Evolutionary conservation across 2,888 invertebrate genomes (phyloP).

Genomic region (Sesia bembeciformis): DNA sequence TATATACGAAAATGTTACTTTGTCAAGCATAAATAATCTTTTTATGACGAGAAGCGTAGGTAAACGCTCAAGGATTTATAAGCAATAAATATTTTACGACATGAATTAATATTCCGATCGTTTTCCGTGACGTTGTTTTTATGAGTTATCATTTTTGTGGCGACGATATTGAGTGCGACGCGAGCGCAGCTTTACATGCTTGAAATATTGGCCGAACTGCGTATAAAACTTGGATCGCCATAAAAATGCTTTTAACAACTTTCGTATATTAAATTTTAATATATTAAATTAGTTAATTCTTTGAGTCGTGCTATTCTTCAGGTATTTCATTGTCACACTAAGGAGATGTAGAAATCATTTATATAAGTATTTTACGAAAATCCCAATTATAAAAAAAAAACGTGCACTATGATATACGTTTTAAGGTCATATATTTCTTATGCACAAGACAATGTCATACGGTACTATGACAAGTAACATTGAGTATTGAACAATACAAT

Average conservation of each 20-base stretch:
- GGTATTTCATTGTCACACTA: background rate
- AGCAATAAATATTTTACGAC: constrained; percentile 74
- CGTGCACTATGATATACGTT: too few species aligned
- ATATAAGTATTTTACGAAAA: too few species aligned
- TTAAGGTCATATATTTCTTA: too few species aligned
- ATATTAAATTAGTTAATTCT: constrained; percentile 46
- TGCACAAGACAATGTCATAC: too few species aligned
- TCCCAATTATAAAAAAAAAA: too few species aligned
- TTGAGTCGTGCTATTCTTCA: background rate
- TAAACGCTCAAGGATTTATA: constrained; percentile 75
- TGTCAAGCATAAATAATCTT: constrained; percentile 73
- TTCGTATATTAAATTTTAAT: constrained; percentile 56
- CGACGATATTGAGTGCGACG: constrained; percentile 37
- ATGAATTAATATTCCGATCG: constrained; percentile 74
- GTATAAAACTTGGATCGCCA: constrained; percentile 58
- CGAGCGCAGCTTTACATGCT: constrained; percentile 36
- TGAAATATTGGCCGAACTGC: constrained; percentile 56
- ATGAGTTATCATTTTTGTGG: constrained; percentile 73
- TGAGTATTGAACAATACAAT: too few species aligned
- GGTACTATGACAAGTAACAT: too few species aligned
- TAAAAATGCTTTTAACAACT: constrained; percentile 60
- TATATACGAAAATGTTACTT: constrained; percentile 72
- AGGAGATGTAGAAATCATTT: background rate
- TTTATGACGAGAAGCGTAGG: constrained; percentile 74
- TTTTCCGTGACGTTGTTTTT: constrained; percentile 73